Evolutionary conservation across 2,888 invertebrate genomes (phyloP), one percentile per base, ranked within the genome.

Genomic region (Conus canariensis): DNA sequence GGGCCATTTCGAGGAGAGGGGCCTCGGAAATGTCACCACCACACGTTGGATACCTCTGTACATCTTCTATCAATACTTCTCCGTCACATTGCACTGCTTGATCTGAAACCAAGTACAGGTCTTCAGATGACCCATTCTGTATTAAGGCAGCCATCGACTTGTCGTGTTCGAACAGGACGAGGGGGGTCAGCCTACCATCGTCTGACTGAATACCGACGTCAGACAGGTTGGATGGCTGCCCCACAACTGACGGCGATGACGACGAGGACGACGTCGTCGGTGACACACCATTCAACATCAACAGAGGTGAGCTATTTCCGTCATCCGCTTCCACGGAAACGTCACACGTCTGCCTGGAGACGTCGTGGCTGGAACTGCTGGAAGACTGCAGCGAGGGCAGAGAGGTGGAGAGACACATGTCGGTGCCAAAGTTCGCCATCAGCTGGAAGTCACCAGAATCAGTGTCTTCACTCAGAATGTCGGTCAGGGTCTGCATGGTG

Each of bases 41-140:
- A 67, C 67, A 2, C 70, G 59, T 8, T 3, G 1, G 22, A 45
- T 14, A 12, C 6, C 19, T 6, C 3, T 58, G 59, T 10, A n/a
- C 19, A 30, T 9, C 70, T 9, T 14, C 77, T 16, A 25, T 14
- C 58, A 22, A 9, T 30, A 25, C 64, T 14, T 30, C 64, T 58
- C 82, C 64, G 30, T 92, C 91, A 91, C 93, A 94, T 83, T 94
- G 94, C 25, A 92, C 91, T n/a, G 85, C 90, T 86, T 89, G 90
- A 77, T 94, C 94, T 85, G 92, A 91, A 25, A 92, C 93, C 12
- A 93, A 45, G 77, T 92, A 94, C 82, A 92, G 92, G 12, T 91
- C 59, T 74, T 91, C 91, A n/a, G 89, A 89, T 30, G 90, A 83
- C n/a, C 77, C 60, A 7, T 67, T 83, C 25, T 91, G 91, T 59